Evolutionary conservation across 2,113 vertebrate genomes (phyloP).

Genomic region (Apteryx owenii): DNA sequence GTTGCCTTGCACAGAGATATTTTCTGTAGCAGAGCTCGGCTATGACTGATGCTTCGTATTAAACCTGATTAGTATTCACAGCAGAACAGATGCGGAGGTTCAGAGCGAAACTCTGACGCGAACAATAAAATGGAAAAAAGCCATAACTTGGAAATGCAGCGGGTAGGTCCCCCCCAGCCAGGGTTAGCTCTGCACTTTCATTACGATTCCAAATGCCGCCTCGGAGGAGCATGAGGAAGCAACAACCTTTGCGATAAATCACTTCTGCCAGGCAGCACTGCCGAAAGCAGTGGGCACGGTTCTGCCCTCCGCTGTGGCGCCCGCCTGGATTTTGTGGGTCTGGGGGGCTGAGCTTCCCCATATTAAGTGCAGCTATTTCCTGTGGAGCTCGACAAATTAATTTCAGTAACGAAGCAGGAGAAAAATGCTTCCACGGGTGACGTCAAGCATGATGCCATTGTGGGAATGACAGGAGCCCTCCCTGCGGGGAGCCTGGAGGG

Average conservation of each 20-base stretch:
- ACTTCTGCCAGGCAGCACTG: neutral
- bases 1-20: neutral
- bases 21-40: neutral
- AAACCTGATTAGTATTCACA: neutral
- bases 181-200: neutral
- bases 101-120: neutral
- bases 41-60: slow-evolving; percentile 10
- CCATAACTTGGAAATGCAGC: neutral
- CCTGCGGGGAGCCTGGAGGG: neutral
- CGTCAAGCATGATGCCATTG: neutral
- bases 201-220: neutral
- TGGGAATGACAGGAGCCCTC: neutral
- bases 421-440: fast-evolving
- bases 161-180: neutral
- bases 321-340: neutral
- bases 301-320: fast-evolving
- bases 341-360: neutral
- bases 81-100: neutral
- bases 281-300: no score
- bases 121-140: neutral
- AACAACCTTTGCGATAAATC: neutral
- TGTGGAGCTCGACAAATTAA: neutral
- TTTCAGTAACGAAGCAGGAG: neutral
- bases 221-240: neutral
- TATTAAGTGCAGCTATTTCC: neutral